phyloP scores from a whole-genome alignment of 2,113 vertebrate genomes.

The Amblyopsis rosae region DNA sequence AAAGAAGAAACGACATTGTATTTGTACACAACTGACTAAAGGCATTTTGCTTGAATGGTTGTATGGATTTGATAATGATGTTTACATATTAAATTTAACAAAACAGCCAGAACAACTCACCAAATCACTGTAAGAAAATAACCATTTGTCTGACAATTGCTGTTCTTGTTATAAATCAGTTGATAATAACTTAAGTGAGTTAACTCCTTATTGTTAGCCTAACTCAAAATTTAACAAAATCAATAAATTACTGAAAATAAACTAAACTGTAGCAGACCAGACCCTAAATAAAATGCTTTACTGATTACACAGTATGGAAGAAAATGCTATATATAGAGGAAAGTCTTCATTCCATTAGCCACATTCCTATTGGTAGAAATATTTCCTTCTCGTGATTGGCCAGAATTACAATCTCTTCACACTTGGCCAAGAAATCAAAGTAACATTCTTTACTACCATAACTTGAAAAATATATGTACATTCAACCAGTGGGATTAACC shows the following conservation, averaged over 20 bases:
- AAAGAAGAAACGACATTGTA: too few species aligned
- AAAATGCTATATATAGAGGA: background rate
- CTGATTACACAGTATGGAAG: background rate
- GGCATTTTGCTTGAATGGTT: too few species aligned
- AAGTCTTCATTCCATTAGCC: conserved; percentile 15
- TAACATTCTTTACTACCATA: conserved; percentile 7
- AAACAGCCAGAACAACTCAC: too few species aligned
- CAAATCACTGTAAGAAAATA: too few species aligned
- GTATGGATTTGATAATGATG: too few species aligned
- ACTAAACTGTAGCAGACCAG: background rate
- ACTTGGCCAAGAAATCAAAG: conserved; percentile 20
- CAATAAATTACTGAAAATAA: background rate
- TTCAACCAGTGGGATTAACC: background rate
- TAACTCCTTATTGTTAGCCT: too few species aligned
- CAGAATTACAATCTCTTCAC: conserved; percentile 28
- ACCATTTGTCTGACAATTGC: too few species aligned
- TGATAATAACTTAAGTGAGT: too few species aligned
- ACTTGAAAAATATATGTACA: background rate
- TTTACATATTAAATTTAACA: too few species aligned
- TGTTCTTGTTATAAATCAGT: too few species aligned
- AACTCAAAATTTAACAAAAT: background rate
- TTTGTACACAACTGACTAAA: too few species aligned
- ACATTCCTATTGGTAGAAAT: conserved; percentile 35
- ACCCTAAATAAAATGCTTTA: background rate
- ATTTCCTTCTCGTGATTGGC: conserved; percentile 49